A percentile compares a stretch with the other conserved stretches of the same genome.
phyloP scores from a whole-genome alignment of 2,888 invertebrate species.

The Electrophaes corylata region DNA sequence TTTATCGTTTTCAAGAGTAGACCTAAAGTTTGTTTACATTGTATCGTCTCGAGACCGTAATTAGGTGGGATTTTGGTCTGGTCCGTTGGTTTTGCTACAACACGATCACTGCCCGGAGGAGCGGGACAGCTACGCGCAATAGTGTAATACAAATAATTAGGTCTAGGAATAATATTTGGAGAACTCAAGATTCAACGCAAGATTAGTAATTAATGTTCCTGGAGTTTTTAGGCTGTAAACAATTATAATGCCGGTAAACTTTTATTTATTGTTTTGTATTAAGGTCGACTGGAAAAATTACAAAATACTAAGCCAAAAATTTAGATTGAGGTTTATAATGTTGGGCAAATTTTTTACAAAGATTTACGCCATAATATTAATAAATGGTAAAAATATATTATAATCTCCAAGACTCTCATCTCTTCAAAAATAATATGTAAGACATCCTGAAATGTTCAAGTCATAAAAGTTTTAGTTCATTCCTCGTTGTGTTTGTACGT shows the following conservation, averaged over 20 bases:
- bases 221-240: neutral
- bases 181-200: neutral
- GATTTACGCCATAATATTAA: neutral
- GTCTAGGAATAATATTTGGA: constrained; percentile 25
- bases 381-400: too few species aligned
- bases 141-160: constrained; percentile 17
- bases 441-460: too few species aligned
- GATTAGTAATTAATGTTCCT: neutral
- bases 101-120: constrained; percentile 7
- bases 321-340: neutral
- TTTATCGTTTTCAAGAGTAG: too few species aligned
- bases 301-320: neutral
- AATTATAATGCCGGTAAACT: neutral
- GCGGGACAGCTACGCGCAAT: neutral
- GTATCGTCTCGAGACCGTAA: constrained; percentile 36
- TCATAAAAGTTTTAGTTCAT: too few species aligned
- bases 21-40: constrained; percentile 35
- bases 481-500: too few species aligned
- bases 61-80: constrained; percentile 36
- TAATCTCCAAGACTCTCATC: too few species aligned
- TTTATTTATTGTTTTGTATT: neutral
- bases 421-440: too few species aligned
- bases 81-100: constrained; percentile 32
- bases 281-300: neutral
- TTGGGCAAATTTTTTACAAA: neutral